phyloP scores from a whole-genome alignment of 2,888 invertebrate species.

The Microdon myrmicae region DNA sequence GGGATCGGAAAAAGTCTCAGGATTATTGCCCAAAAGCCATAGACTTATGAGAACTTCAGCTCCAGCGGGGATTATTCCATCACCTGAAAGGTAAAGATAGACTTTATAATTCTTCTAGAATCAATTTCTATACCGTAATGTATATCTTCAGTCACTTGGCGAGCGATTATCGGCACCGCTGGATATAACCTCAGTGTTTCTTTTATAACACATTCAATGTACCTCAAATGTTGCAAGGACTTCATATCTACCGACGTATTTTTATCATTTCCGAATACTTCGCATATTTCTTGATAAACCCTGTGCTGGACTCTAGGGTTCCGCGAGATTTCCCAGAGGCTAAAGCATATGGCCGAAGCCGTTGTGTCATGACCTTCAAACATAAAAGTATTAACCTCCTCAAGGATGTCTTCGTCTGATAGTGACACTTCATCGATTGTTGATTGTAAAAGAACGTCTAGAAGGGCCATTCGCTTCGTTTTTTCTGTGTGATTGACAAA shows the following conservation, averaged over 20 bases:
- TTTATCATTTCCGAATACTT: slow-evolving; percentile 56
- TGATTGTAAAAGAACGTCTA: slow-evolving; percentile 74
- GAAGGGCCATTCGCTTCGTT: slow-evolving; percentile 72
- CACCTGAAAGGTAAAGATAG: slow-evolving; percentile 46
- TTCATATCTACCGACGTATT: slow-evolving; percentile 49
- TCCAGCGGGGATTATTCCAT: slow-evolving; percentile 57
- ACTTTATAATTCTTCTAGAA: too few relatives aligned
- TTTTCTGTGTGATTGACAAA: slow-evolving; percentile 63
- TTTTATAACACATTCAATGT: slow-evolving; percentile 74
- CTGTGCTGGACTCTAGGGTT: slow-evolving; percentile 59
- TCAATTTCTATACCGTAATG: slow-evolving; percentile 71
- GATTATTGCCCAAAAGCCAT: slow-evolving; percentile 46
- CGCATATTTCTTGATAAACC: slow-evolving; percentile 57
- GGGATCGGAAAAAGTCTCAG: slow-evolving; percentile 57
- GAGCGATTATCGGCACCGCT: slow-evolving; percentile 72
- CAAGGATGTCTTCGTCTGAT: slow-evolving; percentile 71
- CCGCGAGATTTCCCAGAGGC: slow-evolving; percentile 57
- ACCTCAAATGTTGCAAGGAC: slow-evolving; percentile 57
- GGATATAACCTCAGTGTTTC: slow-evolving; percentile 74
- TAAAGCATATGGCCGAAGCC: slow-evolving; percentile 58
- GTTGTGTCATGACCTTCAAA: slow-evolving; percentile 70
- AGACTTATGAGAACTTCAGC: slow-evolving; percentile 56
- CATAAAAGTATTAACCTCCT: slow-evolving; percentile 79
- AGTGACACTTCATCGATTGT: slow-evolving; percentile 70
- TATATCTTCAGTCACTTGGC: slow-evolving; percentile 68